phyloP scores from a whole-genome alignment of 1,140 invertebrate genomes.

The Medauroidea extradentata region DNA sequence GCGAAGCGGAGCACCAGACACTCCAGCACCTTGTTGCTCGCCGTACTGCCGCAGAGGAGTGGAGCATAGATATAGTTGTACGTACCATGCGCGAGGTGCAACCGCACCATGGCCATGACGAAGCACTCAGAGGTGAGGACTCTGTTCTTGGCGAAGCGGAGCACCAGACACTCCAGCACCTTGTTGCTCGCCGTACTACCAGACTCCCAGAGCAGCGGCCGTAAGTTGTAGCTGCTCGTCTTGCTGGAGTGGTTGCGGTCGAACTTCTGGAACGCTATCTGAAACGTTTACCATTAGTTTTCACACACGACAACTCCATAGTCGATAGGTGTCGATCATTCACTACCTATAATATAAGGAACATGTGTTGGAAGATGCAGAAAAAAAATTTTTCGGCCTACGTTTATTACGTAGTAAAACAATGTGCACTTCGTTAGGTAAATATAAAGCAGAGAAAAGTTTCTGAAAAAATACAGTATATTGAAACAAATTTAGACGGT shows the following conservation, averaged over 20 bases:
- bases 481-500: too few species aligned
- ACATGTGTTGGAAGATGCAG: too few species aligned
- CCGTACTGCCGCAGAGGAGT: constrained; percentile 63
- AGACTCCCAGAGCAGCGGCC: constrained; percentile 61
- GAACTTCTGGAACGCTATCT: constrained; percentile 58
- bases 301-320: too few species aligned
- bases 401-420: too few species aligned
- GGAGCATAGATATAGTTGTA: too few species aligned
- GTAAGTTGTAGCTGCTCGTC: constrained; percentile 59
- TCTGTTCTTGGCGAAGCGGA: constrained; percentile 59
- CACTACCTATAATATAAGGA: too few species aligned
- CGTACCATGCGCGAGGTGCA: constrained; percentile 70
- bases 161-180: constrained; percentile 66
- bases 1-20: constrained; percentile 65
- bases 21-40: constrained; percentile 71
- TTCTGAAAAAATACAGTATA: too few species aligned
- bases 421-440: too few species aligned
- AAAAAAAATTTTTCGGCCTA: too few species aligned
- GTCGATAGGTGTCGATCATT: too few species aligned
- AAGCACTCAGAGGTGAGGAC: constrained; percentile 58
- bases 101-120: constrained; percentile 61
- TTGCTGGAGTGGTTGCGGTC: constrained; percentile 51
- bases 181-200: constrained; percentile 68
- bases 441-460: too few species aligned
- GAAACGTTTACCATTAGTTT: too few species aligned